These are phyloP conservation scores for Bruchidius siliquastri DNA, from an alignment of 2,888 invertebrate species.

Conservation along the genomic window DNA sequence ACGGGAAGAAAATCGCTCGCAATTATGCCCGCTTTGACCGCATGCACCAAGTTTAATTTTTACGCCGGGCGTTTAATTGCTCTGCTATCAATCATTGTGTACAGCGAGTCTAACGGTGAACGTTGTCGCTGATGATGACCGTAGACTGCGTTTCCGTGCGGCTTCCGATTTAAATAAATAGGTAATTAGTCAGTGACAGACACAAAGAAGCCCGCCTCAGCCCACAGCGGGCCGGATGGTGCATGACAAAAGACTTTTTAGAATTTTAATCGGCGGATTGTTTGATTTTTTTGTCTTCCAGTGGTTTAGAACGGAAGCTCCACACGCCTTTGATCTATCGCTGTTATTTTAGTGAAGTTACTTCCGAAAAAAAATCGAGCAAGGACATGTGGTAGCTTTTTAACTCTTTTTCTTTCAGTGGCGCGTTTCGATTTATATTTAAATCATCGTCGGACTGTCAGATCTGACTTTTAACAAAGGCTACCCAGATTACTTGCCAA, in stretches of 20 bases:
- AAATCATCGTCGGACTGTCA: too few species aligned
- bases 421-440: too few species aligned
- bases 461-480: too few species aligned
- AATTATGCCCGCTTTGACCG: too few species aligned
- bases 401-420: too few species aligned
- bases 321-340: background rate
- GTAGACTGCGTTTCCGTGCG: background rate
- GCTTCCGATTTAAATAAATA: background rate
- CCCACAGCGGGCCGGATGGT: background rate
- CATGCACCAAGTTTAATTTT: too few species aligned
- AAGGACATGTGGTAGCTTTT: too few species aligned
- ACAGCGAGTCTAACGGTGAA: background rate
- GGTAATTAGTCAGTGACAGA: background rate
- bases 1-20: too few species aligned
- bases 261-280: background rate
- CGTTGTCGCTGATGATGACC: background rate
- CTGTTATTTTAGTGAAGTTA: background rate
- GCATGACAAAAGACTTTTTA: background rate
- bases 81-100: background rate
- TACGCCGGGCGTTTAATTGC: too few species aligned
- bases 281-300: background rate
- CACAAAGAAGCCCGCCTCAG: background rate
- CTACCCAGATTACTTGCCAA: too few species aligned
- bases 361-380: too few species aligned
- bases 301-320: background rate